A percentile compares a stretch with the other conserved stretches of the same genome.
phyloP scores from a whole-genome alignment of 1,140 invertebrate genomes.

The Cyclargus thomasi region DNA sequence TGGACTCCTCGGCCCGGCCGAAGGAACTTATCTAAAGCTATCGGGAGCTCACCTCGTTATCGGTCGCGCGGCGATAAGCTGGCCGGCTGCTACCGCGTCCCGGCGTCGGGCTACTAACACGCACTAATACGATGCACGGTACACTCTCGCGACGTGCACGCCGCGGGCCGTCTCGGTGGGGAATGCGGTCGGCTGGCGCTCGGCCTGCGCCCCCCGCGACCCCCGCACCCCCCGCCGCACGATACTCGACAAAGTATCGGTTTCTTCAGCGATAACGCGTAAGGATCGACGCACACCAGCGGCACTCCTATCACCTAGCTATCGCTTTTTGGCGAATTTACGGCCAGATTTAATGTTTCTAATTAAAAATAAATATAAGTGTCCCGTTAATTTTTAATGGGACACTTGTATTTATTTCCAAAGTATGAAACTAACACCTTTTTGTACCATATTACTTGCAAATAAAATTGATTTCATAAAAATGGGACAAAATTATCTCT shows the following conservation, averaged over 20 bases:
- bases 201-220: conserved; percentile 41
- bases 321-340: too few relatives aligned
- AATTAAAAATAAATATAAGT: too few relatives aligned
- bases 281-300: conserved; percentile 15
- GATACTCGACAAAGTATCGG: conserved; percentile 28
- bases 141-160: conserved; percentile 22
- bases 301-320: not conserved
- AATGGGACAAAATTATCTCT: too few relatives aligned
- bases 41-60: conserved; percentile 66
- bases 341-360: too few relatives aligned
- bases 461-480: too few relatives aligned
- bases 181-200: conserved; percentile 44
- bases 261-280: conserved; percentile 32
- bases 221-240: conserved; percentile 30
- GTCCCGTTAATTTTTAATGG: too few relatives aligned
- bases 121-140: conserved; percentile 22
- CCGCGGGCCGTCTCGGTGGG: conserved; percentile 30
- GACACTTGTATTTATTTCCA: too few relatives aligned
- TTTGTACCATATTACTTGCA: too few relatives aligned
- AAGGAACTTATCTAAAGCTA: conserved; percentile 63
- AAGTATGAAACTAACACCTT: too few relatives aligned
- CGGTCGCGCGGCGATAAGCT: conserved; percentile 49
- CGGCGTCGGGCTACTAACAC: conserved; percentile 41
- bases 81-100: conserved; percentile 28
- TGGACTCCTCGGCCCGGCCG: not conserved